Percentiles rank a stretch among this genome's conserved stretches.
These are phyloP conservation scores for Falco punctatus DNA, from an alignment of 2,113 vertebrate species.

Conservation along the genomic window DNA sequence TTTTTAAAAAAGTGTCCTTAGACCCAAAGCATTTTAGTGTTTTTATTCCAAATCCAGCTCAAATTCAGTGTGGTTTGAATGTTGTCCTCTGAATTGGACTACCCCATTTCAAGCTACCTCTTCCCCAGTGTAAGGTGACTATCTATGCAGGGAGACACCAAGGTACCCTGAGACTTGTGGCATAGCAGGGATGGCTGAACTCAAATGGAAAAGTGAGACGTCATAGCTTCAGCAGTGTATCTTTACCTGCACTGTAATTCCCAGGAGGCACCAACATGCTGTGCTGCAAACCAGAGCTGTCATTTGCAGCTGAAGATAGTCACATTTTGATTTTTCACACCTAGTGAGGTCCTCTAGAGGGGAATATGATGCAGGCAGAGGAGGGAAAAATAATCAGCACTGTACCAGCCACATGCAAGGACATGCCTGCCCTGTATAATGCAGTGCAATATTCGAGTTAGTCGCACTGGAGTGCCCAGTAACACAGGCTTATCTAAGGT, in stretches of 20 bases:
- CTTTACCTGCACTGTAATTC: not conserved
- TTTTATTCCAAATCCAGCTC: slow-evolving; percentile 9
- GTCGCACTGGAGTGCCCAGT: rapidly evolving
- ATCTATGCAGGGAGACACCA: not conserved
- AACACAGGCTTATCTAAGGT: not conserved
- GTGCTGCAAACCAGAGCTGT: not conserved
- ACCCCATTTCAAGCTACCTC: not conserved
- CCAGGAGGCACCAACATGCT: not conserved
- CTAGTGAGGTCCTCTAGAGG: not conserved
- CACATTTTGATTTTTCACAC: slow-evolving; percentile 11
- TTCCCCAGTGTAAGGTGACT: not conserved
- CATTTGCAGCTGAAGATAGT: not conserved
- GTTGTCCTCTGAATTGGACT: not conserved
- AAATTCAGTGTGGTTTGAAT: not conserved
- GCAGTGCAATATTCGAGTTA: not conserved
- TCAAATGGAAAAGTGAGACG: not conserved
- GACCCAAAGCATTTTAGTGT: not conserved
- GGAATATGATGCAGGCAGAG: not conserved
- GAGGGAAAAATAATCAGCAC: not conserved
- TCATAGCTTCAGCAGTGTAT: not conserved
- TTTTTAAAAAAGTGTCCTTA: not conserved
- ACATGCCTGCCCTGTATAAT: not conserved
- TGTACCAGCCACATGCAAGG: not conserved
- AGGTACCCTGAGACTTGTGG: not conserved
- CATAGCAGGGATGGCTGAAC: not conserved